A percentile compares a stretch with the other conserved stretches of the same genome.
phyloP scores from a whole-genome alignment of 30 jellyfish, hydroid and myxozoan genomes.

The Turritopsis dohrnii region DNA sequence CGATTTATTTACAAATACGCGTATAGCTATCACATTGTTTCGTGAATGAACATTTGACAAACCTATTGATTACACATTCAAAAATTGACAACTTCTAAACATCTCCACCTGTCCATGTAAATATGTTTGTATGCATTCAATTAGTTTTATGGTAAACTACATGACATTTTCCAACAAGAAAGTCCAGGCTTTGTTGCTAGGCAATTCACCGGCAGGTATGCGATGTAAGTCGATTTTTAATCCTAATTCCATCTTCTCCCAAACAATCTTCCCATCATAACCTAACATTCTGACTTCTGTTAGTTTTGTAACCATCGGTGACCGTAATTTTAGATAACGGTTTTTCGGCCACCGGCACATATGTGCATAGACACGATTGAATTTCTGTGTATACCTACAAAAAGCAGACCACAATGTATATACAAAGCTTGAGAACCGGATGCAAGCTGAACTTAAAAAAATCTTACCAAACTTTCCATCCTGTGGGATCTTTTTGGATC shows the following conservation, averaged over 20 bases:
- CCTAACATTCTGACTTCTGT: slow-evolving; percentile 32
- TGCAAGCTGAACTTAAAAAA: too few relatives aligned
- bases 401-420: neutral
- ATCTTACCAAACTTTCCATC: slow-evolving; percentile 35
- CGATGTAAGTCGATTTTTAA: slow-evolving; percentile 22
- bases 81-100: too few relatives aligned
- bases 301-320: slow-evolving; percentile 5
- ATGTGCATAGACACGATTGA: slow-evolving; percentile 23
- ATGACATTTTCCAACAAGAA: slow-evolving; percentile 23
- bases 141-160: too few relatives aligned
- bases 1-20: too few relatives aligned
- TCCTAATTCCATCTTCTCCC: slow-evolving; percentile 29
- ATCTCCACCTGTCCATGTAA: too few relatives aligned
- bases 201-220: slow-evolving; percentile 20
- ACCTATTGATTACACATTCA: too few relatives aligned
- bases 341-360: slow-evolving; percentile 44
- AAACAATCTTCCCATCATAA: neutral
- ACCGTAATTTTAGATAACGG: slow-evolving; percentile 9
- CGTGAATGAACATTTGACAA: too few relatives aligned
- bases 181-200: slow-evolving; percentile 30
- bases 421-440: too few relatives aligned
- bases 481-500: slow-evolving; percentile 48
- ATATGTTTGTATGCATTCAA: too few relatives aligned
- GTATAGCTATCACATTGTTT: too few relatives aligned
- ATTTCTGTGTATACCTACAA: slow-evolving; percentile 34